A percentile compares a stretch with the other conserved stretches of the same genome.
These are phyloP conservation scores for Zaprionus lachaisei DNA, from an alignment of 1,140 invertebrate genomes.

Conservation along the genomic window DNA sequence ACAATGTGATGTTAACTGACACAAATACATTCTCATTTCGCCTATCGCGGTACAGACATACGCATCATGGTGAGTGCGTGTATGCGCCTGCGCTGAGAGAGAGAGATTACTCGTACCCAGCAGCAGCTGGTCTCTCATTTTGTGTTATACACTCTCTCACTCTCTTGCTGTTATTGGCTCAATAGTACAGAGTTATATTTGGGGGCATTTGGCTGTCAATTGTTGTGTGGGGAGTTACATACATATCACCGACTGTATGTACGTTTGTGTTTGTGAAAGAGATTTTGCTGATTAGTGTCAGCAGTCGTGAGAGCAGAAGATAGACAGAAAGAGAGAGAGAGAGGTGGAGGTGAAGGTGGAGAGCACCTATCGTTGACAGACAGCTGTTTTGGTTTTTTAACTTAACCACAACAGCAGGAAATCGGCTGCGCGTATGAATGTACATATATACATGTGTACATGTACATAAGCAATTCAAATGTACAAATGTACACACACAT, in stretches of 20 bases:
- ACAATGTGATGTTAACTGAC: not conserved
- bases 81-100: conserved; percentile 13
- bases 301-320: conserved; percentile 3
- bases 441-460: not conserved
- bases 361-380: conserved; percentile 48
- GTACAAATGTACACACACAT: not conserved
- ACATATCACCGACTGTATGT: not conserved
- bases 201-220: conserved; percentile 48
- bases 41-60: conserved; percentile 8
- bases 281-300: conserved; percentile 30
- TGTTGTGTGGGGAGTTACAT: conserved; percentile 71
- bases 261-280: conserved; percentile 32
- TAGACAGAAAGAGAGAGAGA: not conserved
- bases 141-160: conserved; percentile 27
- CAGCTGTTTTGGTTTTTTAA: conserved; percentile 72
- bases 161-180: conserved; percentile 14
- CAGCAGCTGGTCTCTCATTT: conserved; percentile 27
- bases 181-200: conserved; percentile 16
- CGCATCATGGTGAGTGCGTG: conserved; percentile 42
- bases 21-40: conserved; percentile 11
- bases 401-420: conserved; percentile 56
- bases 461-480: conserved; percentile 6
- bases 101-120: conserved; percentile 10
- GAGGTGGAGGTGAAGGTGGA: conserved; percentile 6
- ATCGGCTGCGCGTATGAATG: conserved; percentile 29